Evolutionary conservation across 2,888 invertebrate species (phyloP).

Genomic region (Mythimna albipuncta): DNA sequence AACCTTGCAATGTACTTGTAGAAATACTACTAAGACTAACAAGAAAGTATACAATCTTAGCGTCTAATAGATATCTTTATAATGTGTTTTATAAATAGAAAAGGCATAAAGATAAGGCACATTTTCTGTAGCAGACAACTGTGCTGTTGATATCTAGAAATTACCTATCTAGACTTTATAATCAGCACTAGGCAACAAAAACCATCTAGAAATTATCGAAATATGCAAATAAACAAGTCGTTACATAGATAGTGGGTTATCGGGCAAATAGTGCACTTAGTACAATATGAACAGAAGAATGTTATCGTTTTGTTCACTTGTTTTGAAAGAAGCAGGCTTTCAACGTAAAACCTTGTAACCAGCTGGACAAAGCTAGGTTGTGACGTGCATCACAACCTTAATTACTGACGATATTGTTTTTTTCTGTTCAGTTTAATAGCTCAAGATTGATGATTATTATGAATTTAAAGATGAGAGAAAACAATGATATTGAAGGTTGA

Average conservation of each 20-base stretch:
- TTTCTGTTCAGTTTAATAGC: not conserved
- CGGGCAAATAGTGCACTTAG: constrained; percentile 2
- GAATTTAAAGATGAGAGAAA: not conserved
- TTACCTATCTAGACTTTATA: not conserved
- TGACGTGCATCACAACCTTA: constrained; percentile 4
- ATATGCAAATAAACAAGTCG: constrained; percentile 26
- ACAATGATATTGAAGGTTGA: not conserved
- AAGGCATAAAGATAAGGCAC: constrained; percentile 6
- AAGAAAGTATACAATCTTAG: constrained; percentile 8
- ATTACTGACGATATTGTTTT: not conserved
- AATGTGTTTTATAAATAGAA: constrained; percentile 31
- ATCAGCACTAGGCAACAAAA: constrained; percentile 35
- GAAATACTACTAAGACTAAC: constrained; percentile 7
- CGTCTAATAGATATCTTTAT: not conserved
- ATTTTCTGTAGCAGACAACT: not conserved
- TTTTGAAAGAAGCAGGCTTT: constrained; percentile 3
- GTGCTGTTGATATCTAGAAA: not conserved
- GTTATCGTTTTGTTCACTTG: constrained; percentile 15
- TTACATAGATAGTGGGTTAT: constrained; percentile 24
- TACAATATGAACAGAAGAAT: constrained; percentile 19
- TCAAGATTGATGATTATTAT: not conserved
- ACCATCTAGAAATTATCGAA: constrained; percentile 27
- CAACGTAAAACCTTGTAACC: constrained; percentile 9
- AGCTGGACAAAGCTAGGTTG: constrained; percentile 13
- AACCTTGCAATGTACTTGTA: constrained; percentile 28